Evolutionary conservation across 2,113 vertebrate species (phyloP).

Genomic region (Indicator maculatus): DNA sequence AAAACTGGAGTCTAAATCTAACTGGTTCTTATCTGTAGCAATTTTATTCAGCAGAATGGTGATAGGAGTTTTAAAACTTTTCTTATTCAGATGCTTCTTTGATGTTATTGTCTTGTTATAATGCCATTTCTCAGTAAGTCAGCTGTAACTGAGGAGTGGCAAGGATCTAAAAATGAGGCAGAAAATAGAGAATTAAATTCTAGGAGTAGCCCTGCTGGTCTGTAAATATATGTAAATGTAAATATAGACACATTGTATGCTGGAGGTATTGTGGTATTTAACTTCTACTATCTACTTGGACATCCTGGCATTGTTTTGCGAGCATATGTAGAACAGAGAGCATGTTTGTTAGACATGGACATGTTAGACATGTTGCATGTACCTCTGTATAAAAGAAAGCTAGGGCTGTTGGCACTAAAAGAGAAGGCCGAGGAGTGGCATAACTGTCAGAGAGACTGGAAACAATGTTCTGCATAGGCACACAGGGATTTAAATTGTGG

Average conservation of each 20-base stretch:
- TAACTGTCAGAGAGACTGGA: not conserved
- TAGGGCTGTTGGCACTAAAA: not conserved
- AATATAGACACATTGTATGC: not conserved
- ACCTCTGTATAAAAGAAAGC: not conserved
- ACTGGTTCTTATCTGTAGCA: not conserved
- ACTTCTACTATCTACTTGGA: not conserved
- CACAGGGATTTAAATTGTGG: not conserved
- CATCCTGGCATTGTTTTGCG: not conserved
- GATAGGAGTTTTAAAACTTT: not conserved
- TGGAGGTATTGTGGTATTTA: not conserved
- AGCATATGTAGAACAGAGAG: not conserved
- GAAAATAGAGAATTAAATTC: not conserved
- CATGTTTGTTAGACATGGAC: not conserved
- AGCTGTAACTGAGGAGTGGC: not conserved
- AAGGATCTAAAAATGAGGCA: not conserved
- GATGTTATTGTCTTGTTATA: not conserved
- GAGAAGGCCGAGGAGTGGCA: not conserved
- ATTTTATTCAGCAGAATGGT: not conserved
- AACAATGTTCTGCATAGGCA: not conserved
- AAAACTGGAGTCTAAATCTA: not conserved
- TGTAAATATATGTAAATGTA: no score
- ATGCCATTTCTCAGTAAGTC: not conserved
- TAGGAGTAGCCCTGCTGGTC: not conserved
- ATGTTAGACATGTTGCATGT: no score
- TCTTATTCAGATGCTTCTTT: not conserved